phyloP scores from a whole-genome alignment of 2,888 invertebrate species.

The Cremastinae sp. region DNA sequence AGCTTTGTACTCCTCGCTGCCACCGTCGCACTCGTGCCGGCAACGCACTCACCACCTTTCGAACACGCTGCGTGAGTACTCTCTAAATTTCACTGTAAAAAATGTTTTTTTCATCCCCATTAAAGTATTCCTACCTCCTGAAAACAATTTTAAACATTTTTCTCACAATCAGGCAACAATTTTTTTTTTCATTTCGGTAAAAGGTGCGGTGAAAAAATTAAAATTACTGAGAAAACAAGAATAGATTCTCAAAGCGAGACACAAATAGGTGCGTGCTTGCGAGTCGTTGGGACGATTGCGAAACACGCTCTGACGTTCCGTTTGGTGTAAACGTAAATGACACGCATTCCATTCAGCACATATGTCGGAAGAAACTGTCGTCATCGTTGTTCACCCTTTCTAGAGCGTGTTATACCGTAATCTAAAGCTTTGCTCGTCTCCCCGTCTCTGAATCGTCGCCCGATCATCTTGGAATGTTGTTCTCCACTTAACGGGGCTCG shows the following conservation, averaged over 20 bases:
- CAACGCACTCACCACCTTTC: slow-evolving; percentile 81
- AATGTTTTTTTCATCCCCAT: too few relatives aligned
- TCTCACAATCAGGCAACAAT: neutral
- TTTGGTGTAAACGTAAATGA: slow-evolving; percentile 44
- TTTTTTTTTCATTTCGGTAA: neutral
- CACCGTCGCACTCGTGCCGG: slow-evolving; percentile 82
- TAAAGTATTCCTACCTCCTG: too few relatives aligned
- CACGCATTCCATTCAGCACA: slow-evolving; percentile 43
- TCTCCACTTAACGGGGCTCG: slow-evolving; percentile 8
- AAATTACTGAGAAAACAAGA: neutral
- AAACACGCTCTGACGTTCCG: slow-evolving; percentile 64
- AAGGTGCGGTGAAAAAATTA: neutral
- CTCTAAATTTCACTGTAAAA: neutral
- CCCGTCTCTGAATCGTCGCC: slow-evolving; percentile 38
- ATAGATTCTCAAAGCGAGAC: neutral
- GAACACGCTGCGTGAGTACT: slow-evolving; percentile 84
- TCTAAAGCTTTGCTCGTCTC: slow-evolving; percentile 47
- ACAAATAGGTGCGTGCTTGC: slow-evolving; percentile 52
- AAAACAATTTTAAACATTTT: too few relatives aligned
- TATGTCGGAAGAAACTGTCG: slow-evolving; percentile 24
- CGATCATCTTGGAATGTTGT: slow-evolving; percentile 49
- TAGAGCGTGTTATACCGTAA: slow-evolving; percentile 54
- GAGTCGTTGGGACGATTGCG: slow-evolving; percentile 63
- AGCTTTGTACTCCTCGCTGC: slow-evolving; percentile 80
- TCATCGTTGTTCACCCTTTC: slow-evolving; percentile 51